Evolutionary conservation across 2,113 vertebrate genomes (phyloP).

Genomic region (Rhinichthys klamathensis): DNA sequence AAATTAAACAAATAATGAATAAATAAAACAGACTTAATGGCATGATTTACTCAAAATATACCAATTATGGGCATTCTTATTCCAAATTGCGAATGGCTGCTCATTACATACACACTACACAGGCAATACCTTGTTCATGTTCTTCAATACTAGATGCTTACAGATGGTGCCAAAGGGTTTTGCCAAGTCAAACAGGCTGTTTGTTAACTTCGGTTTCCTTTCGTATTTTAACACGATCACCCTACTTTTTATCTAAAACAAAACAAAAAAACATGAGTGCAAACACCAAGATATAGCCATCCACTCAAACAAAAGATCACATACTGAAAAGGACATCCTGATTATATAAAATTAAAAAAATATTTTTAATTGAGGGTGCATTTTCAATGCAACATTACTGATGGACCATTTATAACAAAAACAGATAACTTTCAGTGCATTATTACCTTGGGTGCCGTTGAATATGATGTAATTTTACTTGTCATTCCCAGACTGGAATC

Average conservation of each 20-base stretch:
- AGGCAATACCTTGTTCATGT: constrained; percentile 71
- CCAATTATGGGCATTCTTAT: not conserved
- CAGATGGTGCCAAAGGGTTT: constrained; percentile 72
- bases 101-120: constrained; percentile 21
- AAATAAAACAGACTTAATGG: no score
- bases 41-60: not conserved
- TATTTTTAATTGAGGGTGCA: not conserved
- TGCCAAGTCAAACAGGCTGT: constrained; percentile 69
- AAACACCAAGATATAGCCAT: not conserved
- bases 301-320: not conserved
- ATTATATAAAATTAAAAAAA: no score
- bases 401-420: not conserved
- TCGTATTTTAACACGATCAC: constrained; percentile 78
- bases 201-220: constrained; percentile 67
- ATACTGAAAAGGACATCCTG: not conserved
- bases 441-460: constrained; percentile 61
- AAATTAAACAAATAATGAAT: no score
- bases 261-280: not conserved
- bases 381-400: not conserved
- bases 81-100: not conserved
- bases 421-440: not conserved
- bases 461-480: constrained; percentile 52
- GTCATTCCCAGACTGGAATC: constrained; percentile 53
- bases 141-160: constrained; percentile 75
- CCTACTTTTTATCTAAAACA: constrained; percentile 67